These are phyloP conservation scores for Drosophila formosana DNA, from an alignment of 2,888 invertebrate species.

Conservation along the genomic window DNA sequence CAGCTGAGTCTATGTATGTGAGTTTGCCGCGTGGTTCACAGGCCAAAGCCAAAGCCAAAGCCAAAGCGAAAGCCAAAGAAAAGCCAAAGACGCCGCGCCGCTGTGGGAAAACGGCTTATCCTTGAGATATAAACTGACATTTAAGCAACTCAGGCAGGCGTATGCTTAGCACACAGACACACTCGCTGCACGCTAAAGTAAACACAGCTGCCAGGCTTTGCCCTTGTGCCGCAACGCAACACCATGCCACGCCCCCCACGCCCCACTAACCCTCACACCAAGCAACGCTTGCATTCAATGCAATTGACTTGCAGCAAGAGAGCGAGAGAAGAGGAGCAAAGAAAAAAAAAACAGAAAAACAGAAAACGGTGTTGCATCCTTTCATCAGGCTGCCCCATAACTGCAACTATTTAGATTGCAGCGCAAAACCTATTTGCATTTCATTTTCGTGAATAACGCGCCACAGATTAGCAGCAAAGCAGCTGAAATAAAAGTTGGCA, in stretches of 20 bases:
- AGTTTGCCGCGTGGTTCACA: constrained; percentile 6
- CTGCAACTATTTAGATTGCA: constrained; percentile 31
- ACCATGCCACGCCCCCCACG: background rate
- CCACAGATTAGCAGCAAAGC: constrained; percentile 51
- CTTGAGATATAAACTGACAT: constrained; percentile 82
- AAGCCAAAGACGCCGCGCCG: constrained; percentile 54
- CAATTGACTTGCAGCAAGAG: constrained; percentile 52
- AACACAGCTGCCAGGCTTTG: constrained; percentile 59
- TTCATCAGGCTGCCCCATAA: constrained; percentile 20
- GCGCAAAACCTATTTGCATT: constrained; percentile 47
- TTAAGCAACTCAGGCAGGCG: constrained; percentile 77
- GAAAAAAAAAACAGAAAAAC: constrained; percentile 4
- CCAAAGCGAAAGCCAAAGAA: constrained; percentile 51
- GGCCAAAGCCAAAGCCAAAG: constrained; percentile 26
- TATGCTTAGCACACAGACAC: constrained; percentile 60
- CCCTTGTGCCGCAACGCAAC: constrained; percentile 41
- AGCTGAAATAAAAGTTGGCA: constrained; percentile 53
- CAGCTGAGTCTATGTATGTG: constrained; percentile 2
- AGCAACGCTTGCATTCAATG: constrained; percentile 43
- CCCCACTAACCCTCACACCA: background rate
- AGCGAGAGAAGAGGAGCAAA: background rate
- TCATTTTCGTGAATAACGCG: constrained; percentile 45
- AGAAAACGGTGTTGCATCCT: constrained; percentile 28
- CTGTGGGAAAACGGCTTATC: constrained; percentile 78
- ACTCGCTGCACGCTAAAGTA: constrained; percentile 48